Conservation (phyloP, 2,797 vertebrate genomes). For the Phrynocephalus guinanensis region DNA sequence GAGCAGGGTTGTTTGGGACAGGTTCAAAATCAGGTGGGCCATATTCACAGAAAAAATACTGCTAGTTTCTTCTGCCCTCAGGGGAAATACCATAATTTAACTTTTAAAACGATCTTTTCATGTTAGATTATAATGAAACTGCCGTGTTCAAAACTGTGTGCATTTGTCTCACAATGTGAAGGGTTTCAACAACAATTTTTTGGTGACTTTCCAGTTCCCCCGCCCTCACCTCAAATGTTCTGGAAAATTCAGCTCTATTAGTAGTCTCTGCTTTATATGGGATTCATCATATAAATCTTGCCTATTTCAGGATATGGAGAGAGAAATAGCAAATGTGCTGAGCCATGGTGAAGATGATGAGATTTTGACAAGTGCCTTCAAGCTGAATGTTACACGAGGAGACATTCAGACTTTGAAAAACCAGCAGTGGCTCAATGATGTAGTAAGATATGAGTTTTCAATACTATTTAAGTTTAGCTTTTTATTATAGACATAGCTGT, state of each 20-base stretch:
- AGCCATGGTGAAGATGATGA: constrained; percentile 81
- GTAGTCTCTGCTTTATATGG: not conserved
- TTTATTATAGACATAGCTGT: constrained; percentile 16
- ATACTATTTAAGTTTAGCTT: not conserved
- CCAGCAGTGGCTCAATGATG: constrained; percentile 91
- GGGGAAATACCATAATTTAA: not conserved
- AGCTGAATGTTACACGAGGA: constrained; percentile 87
- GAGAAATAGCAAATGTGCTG: constrained; percentile 84
- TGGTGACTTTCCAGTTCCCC: not conserved
- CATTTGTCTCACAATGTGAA: not conserved
- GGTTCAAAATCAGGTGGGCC: constrained; percentile 21
- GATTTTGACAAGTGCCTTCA: constrained; percentile 90
- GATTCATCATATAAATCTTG: constrained; percentile 12
- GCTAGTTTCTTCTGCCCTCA: not conserved
- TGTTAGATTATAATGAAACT: not conserved
- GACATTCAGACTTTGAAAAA: constrained; percentile 89
- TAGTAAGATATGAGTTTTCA: constrained; percentile 76
- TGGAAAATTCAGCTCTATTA: not conserved
- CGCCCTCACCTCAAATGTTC: not conserved
- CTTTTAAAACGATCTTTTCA: not conserved
- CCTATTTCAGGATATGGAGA: constrained; percentile 87
- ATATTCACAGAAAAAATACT: not conserved
- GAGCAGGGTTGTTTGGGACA: not conserved
- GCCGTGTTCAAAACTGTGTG: not conserved
- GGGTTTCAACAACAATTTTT: not conserved